phyloP scores from a whole-genome alignment of 1,140 invertebrate genomes.

The Bombus balteatus region DNA sequence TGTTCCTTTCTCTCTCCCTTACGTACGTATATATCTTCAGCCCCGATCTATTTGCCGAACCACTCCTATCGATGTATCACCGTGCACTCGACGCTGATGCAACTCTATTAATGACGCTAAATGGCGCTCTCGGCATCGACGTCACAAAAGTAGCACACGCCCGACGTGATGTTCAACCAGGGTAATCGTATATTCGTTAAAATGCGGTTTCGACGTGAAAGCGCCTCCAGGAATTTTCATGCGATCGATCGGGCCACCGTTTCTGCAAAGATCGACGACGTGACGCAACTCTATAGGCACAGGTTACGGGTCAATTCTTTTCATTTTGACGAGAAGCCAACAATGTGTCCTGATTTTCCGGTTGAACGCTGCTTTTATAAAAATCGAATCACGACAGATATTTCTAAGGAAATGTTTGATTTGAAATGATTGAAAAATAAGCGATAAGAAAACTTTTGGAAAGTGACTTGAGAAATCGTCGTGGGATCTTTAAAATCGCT shows the following conservation, averaged over 20 bases:
- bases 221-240: constrained; percentile 13
- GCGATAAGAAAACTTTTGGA: not conserved
- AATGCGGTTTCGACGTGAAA: constrained; percentile 32
- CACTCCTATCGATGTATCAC: constrained; percentile 66
- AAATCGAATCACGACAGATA: not conserved
- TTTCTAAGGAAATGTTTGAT: too few species aligned
- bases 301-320: constrained; percentile 13
- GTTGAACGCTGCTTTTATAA: not conserved
- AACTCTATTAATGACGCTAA: constrained; percentile 66
- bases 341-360: not conserved
- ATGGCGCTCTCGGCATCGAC: constrained; percentile 53
- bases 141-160: constrained; percentile 54
- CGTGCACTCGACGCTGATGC: constrained; percentile 54
- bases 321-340: constrained; percentile 9
- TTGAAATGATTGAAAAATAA: not conserved
- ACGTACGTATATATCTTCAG: constrained; percentile 49
- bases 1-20: constrained; percentile 48
- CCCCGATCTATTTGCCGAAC: constrained; percentile 67
- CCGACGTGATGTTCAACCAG: constrained; percentile 1
- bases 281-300: constrained; percentile 2
- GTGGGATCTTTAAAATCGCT: not conserved
- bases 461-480: not conserved
- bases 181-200: constrained; percentile 39
- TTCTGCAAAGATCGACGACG: constrained; percentile 28
- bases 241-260: constrained; percentile 11